phyloP scores from a whole-genome alignment of 2,797 vertebrate species.

The Coilia nasus region DNA sequence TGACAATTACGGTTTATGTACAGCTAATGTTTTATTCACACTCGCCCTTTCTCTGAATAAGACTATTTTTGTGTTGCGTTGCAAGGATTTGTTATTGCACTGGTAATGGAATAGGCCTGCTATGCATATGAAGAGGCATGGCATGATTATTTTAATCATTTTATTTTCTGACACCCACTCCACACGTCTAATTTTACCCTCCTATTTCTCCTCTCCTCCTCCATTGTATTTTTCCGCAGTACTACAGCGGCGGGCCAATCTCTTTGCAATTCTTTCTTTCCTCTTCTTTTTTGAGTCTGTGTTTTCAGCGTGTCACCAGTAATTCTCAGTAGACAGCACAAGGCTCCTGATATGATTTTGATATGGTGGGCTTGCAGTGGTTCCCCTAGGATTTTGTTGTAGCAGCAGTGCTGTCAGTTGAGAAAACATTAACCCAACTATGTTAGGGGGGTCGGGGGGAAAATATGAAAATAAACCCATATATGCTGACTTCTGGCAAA shows the following conservation, averaged over 20 bases:
- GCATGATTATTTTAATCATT: background rate
- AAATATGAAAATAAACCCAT: too few species aligned
- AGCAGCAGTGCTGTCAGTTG: too few species aligned
- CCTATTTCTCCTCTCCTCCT: background rate
- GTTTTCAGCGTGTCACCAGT: background rate
- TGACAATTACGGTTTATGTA: background rate
- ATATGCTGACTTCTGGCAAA: too few species aligned
- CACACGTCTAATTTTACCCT: background rate
- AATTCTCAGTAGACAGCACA: background rate
- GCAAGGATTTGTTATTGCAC: background rate
- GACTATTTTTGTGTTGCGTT: conserved; percentile 1
- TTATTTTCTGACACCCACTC: background rate
- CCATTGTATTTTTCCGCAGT: background rate
- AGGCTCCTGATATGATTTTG: background rate
- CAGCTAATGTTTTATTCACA: background rate
- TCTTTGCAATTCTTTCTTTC: background rate
- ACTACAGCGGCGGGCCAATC: background rate
- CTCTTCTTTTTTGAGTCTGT: background rate
- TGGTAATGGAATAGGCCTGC: background rate
- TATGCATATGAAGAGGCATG: conserved; percentile 1
- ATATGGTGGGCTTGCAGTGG: background rate
- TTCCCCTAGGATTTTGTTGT: too few species aligned
- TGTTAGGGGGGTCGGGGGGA: too few species aligned
- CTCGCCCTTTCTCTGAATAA: background rate
- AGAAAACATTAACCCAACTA: too few species aligned